A percentile compares a stretch with the other conserved stretches of the same genome.
Evolutionary conservation across 2,888 invertebrate species (phyloP).

Genomic region (Cephus nigrinus): DNA sequence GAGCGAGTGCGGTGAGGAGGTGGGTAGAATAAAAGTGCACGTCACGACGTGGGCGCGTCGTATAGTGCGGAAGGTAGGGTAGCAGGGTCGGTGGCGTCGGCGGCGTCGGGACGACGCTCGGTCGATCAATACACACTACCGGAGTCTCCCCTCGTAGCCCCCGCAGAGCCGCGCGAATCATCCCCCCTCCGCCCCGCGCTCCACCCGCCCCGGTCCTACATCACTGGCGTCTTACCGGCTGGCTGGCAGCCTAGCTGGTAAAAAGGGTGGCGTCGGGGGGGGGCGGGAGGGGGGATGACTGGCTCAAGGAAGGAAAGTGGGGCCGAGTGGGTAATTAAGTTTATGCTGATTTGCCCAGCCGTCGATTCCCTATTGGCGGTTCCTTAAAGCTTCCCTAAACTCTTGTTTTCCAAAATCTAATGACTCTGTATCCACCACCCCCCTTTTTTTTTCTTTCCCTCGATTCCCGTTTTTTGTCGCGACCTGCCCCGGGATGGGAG

Average conservation of each 20-base stretch:
- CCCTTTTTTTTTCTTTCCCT: neutral
- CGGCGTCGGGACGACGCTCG: constrained; percentile 42
- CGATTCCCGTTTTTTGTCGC: neutral
- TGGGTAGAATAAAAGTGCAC: constrained; percentile 8
- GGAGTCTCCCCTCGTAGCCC: constrained; percentile 22
- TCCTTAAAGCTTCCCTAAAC: neutral
- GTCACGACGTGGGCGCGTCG: constrained; percentile 13
- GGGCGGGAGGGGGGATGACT: constrained; percentile 10
- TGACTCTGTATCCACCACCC: neutral
- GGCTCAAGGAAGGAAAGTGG: constrained; percentile 19
- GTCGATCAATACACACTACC: constrained; percentile 63
- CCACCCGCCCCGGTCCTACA: constrained; percentile 3
- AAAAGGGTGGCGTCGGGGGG: constrained; percentile 10
- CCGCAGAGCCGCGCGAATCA: constrained; percentile 9
- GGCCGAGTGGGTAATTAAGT: constrained; percentile 35
- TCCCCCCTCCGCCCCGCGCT: constrained; percentile 10
- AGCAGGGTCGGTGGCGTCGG: constrained; percentile 29
- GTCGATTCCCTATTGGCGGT: constrained; percentile 23
- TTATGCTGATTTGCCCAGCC: constrained; percentile 37
- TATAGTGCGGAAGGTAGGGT: constrained; percentile 26
- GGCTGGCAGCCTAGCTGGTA: constrained; percentile 12
- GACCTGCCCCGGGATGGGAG: neutral
- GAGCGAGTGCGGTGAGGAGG: neutral
- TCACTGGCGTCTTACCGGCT: constrained; percentile 32
- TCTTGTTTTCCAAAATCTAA: neutral